phyloP scores from a whole-genome alignment of 2,888 invertebrate genomes.

The Agriopis marginaria region DNA sequence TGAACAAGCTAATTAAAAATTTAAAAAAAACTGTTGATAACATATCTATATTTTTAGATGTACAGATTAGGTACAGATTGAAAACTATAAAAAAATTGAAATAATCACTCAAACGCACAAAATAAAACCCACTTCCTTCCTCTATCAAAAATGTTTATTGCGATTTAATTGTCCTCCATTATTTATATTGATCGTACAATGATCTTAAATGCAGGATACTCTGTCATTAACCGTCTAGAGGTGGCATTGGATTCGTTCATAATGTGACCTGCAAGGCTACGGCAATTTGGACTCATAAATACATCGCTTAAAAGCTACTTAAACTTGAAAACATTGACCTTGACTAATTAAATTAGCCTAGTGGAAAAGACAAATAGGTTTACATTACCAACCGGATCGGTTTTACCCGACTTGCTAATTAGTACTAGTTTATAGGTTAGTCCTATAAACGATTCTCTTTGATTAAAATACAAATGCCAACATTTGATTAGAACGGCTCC shows the following conservation, averaged over 20 bases:
- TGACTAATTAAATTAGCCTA: conserved; percentile 2
- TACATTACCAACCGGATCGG: neutral
- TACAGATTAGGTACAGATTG: too few species aligned
- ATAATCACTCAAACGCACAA: neutral
- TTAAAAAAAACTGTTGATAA: too few species aligned
- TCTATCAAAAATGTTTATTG: conserved; percentile 29
- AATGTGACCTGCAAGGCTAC: conserved; percentile 40
- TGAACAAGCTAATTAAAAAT: too few species aligned
- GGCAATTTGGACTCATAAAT: conserved; percentile 26
- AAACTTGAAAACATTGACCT: conserved; percentile 15
- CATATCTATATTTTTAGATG: too few species aligned
- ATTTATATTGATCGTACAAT: conserved; percentile 33
- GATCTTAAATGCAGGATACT: conserved; percentile 44
- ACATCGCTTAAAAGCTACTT: conserved; percentile 14
- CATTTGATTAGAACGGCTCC: too few species aligned
- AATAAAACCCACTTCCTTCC: conserved; percentile 16
- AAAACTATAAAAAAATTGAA: too few species aligned
- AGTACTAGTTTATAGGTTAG: too few species aligned
- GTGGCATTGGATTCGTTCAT: conserved; percentile 41
- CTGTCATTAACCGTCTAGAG: conserved; percentile 24
- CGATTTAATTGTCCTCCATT: conserved; percentile 32
- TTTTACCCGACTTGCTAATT: neutral
- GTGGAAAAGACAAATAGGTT: conserved; percentile 1
- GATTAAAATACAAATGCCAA: too few species aligned
- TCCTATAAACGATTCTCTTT: too few species aligned